Evolutionary conservation across 2,888 invertebrate species (phyloP).

Genomic region (Lydus trimaculatus): DNA sequence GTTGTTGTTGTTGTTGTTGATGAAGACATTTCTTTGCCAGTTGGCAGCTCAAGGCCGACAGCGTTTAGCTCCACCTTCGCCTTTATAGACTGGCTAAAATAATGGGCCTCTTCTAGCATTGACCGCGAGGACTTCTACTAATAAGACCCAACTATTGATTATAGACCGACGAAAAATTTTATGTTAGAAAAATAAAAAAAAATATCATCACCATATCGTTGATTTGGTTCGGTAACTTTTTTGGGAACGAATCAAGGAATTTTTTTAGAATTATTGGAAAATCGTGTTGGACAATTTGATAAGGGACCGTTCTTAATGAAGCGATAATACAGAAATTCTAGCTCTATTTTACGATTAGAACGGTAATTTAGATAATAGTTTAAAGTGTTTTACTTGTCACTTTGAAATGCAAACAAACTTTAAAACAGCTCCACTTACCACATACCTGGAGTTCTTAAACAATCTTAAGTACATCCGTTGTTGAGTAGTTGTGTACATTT

Average conservation of each 20-base stretch:
- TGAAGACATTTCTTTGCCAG: constrained; percentile 55
- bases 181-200: neutral
- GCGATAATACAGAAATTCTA: neutral
- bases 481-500: neutral
- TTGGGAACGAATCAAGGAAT: neutral
- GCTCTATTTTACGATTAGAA: neutral
- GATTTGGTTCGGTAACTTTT: no score
- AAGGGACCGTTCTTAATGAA: neutral
- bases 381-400: neutral
- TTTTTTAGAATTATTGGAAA: neutral
- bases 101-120: constrained; percentile 24
- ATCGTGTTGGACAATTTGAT: neutral
- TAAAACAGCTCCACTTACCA: neutral
- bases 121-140: neutral
- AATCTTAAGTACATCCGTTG: constrained; percentile 9
- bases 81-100: constrained; percentile 33
- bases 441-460: neutral
- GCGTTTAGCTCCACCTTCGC: constrained; percentile 39
- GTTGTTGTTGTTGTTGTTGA: constrained; percentile 33
- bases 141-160: neutral
- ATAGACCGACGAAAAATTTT: neutral
- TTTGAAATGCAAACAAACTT: constrained; percentile 1
- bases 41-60: constrained; percentile 58
- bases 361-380: neutral
- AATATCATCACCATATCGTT: no score